Evolutionary conservation across 2,113 vertebrate species (phyloP), one percentile per base, ranked within the genome.

Genomic region (Pampusana beccarii): DNA sequence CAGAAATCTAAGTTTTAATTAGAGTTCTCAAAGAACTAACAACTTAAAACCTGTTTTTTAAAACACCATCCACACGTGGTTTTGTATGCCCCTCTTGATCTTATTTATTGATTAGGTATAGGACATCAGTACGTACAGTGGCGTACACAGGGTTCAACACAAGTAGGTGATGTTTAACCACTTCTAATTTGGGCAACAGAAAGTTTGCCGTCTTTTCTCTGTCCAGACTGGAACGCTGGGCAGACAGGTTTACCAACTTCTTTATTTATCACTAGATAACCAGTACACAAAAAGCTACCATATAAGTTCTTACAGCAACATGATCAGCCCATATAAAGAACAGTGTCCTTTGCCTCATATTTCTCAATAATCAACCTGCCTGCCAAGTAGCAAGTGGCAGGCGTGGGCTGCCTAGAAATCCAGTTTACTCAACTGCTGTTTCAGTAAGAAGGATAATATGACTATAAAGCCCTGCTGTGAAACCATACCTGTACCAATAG

Each of bases 311-410:
- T 74, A 71, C 4, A 57, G 14, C 67, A 95, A 38, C 0, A 2
- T 44, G 23, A 90, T 34, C 11, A 5, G 48, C 24, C 67, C 46
- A 83, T 62, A 70, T n/a, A 72, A 79, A 89, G 53, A 92, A 75
- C 80, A 90, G 70, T 82, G 82, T 60, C 56, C 85, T 95, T 90
- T 90, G 79, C 46, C 40, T 84, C 28, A 38, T n/a, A 77, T 96
- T 96, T 93, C 85, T 66, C 93, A 93, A 90, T 58, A 67, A 93
- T 36, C 60, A 70, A 50, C 23, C 29, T 72, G 54, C 16, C 91
- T 85, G 93, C 51, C 88, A 96, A 86, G 40, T 24, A 90, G 8
- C 0, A 0, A 90, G 71, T 36, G 21, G 21, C 33, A 77, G 51
- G 23, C 17, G 21, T 38, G 80, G 54, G n/a, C 17, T 58, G 56